These are phyloP conservation scores for Periparus ater DNA, from an alignment of 2,797 vertebrate genomes.

Conservation along the genomic window DNA sequence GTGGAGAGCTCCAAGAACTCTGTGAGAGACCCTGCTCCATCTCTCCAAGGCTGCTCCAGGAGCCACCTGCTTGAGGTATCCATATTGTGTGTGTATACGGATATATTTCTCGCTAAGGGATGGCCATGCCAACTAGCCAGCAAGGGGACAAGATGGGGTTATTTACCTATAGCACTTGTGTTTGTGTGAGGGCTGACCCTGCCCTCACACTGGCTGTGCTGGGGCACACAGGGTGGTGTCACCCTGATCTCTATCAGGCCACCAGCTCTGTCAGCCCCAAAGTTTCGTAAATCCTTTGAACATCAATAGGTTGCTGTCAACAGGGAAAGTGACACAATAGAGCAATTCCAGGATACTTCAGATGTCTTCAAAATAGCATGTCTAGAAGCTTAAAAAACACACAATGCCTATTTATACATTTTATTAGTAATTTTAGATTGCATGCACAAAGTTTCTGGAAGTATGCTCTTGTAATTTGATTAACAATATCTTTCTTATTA, in stretches of 20 bases:
- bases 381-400: not conserved
- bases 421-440: not conserved
- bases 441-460: not conserved
- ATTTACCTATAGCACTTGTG: rapidly evolving
- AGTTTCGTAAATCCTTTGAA: not conserved
- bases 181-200: rapidly evolving
- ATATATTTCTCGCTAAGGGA: not conserved
- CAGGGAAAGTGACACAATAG: not conserved
- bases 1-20: not conserved
- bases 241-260: not conserved
- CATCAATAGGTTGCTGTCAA: not conserved
- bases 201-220: rapidly evolving
- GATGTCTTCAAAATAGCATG: not conserved
- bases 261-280: not conserved
- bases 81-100: rapidly evolving
- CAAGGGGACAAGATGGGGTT: rapidly evolving
- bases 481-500: not conserved
- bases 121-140: no score
- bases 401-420: rapidly evolving
- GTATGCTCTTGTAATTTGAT: not conserved
- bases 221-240: rapidly evolving
- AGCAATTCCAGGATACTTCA: not conserved
- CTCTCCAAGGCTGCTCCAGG: not conserved
- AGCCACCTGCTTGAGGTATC: not conserved
- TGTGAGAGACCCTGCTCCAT: not conserved